Conservation (phyloP, 2,797 vertebrate genomes). For the Coranthus polyacanthus region DNA sequence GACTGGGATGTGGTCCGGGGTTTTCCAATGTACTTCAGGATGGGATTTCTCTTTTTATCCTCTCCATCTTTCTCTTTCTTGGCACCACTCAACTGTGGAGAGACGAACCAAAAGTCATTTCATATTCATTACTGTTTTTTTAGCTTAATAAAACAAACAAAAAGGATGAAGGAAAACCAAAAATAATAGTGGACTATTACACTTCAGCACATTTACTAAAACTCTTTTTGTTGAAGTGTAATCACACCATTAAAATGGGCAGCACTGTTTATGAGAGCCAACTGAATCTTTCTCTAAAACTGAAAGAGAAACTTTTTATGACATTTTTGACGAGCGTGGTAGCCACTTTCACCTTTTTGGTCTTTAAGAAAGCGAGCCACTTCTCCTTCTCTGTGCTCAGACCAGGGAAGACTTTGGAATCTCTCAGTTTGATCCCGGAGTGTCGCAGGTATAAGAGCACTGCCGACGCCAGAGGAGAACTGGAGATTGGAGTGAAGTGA, state of each 20-base stretch:
- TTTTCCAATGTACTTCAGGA: constrained; percentile 96
- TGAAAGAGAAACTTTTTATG: too few relatives aligned
- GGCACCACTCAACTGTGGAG: constrained; percentile 69
- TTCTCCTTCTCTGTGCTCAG: constrained; percentile 91
- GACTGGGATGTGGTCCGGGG: constrained; percentile 90
- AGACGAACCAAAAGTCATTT: background rate
- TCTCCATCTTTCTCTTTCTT: constrained; percentile 90
- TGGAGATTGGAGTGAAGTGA: constrained; percentile 49
- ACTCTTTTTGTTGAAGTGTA: too few relatives aligned
- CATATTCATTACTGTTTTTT: too few relatives aligned
- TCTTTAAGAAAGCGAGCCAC: constrained; percentile 92
- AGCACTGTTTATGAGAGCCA: too few relatives aligned
- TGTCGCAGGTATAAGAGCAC: constrained; percentile 91
- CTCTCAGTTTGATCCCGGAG: constrained; percentile 89
- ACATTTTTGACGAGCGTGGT: too few relatives aligned
- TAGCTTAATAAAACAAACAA: too few relatives aligned
- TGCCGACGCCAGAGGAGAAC: constrained; percentile 90
- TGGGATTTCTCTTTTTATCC: constrained; percentile 93
- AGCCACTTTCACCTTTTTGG: constrained; percentile 88
- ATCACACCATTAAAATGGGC: too few relatives aligned
- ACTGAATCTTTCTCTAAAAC: too few relatives aligned
- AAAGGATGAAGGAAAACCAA: too few relatives aligned
- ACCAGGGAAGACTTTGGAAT: constrained; percentile 84
- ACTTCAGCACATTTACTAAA: too few relatives aligned
- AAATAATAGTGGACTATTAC: too few relatives aligned